Evolutionary conservation across 2,888 invertebrate species (phyloP).

Genomic region (Ophonus ardosiacus): DNA sequence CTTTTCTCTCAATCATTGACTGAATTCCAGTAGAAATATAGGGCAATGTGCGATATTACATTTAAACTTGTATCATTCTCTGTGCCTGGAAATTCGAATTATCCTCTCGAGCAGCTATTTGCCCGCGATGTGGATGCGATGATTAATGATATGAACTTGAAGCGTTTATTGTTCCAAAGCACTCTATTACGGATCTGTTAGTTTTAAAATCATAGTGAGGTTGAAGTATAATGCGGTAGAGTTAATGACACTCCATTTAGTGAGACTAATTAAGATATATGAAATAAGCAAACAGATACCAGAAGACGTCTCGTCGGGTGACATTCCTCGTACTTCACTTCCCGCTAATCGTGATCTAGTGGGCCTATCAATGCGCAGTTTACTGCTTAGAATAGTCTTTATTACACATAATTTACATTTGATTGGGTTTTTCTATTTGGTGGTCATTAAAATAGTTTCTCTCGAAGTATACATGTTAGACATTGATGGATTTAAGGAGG

Average conservation of each 20-base stretch:
- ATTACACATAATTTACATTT: neutral
- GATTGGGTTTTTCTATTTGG: neutral
- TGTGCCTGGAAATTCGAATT: neutral
- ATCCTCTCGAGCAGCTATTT: neutral
- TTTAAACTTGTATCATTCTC: neutral
- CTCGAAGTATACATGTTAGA: neutral
- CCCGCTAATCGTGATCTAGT: constrained; percentile 29
- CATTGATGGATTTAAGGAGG: neutral
- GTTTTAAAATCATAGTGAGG: constrained; percentile 48
- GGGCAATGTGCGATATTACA: neutral
- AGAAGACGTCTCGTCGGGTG: constrained; percentile 38
- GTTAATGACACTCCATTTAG: constrained; percentile 58
- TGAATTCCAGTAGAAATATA: too few species aligned
- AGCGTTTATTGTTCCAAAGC: constrained; percentile 15
- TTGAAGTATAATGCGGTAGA: constrained; percentile 38
- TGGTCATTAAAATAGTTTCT: neutral
- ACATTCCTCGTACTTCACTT: constrained; percentile 25
- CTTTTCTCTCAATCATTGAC: too few species aligned
- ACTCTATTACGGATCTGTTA: constrained; percentile 41
- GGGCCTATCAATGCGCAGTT: neutral
- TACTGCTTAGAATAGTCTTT: neutral
- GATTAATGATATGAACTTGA: constrained; percentile 19
- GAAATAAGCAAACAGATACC: constrained; percentile 58
- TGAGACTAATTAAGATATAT: constrained; percentile 59
- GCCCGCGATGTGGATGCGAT: neutral